phyloP scores from a whole-genome alignment of 2,888 invertebrate genomes.

The Psylliodes chrysocephalus region DNA sequence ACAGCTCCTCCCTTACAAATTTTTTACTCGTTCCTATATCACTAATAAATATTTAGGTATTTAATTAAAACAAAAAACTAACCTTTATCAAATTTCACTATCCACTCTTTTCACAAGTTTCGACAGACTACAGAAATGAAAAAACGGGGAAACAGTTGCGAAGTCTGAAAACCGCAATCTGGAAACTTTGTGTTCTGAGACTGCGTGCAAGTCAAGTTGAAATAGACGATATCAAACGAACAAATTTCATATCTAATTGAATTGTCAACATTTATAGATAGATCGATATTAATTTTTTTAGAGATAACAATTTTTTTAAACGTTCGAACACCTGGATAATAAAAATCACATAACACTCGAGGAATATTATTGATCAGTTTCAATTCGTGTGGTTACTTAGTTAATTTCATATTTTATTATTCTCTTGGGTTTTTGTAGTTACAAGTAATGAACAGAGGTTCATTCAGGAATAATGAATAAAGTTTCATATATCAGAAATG shows the following conservation, averaged over 20 bases:
- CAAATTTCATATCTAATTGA: not conserved
- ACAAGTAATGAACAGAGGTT: not conserved
- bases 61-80: not conserved
- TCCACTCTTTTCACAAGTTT: not conserved
- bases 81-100: not conserved
- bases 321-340: not conserved
- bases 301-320: not conserved
- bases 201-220: not conserved
- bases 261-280: constrained; percentile 7
- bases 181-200: not conserved
- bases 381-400: not conserved
- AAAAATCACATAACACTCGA: not conserved
- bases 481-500: no score
- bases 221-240: no score
- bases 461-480: no score
- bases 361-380: not conserved
- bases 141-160: not conserved
- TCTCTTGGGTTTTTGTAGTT: not conserved
- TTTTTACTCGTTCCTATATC: not conserved
- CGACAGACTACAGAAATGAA: not conserved
- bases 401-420: not conserved
- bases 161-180: not conserved
- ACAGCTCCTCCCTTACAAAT: not conserved
- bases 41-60: no score
- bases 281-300: constrained; percentile 9